phyloP scores from a whole-genome alignment of 2,113 vertebrate genomes.

The Gymnarchus niloticus region DNA sequence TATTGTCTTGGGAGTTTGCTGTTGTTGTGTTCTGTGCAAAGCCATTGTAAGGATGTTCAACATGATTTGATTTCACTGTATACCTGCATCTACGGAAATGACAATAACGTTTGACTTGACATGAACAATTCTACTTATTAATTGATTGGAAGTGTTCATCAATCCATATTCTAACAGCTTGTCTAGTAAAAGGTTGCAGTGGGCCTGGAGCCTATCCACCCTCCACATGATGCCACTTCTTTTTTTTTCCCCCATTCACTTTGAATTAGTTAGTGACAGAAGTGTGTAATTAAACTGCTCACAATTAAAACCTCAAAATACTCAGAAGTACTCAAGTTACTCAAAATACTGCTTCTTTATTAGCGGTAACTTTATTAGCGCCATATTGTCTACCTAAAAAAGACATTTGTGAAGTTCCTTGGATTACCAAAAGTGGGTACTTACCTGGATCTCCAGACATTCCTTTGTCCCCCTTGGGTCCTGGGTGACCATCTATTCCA shows the following conservation, averaged over 20 bases:
- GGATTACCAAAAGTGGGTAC: neutral
- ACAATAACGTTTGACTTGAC: no score
- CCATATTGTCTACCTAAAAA: neutral
- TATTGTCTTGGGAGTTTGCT: no score
- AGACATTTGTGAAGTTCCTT: neutral
- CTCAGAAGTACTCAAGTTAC: neutral
- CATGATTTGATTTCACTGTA: no score
- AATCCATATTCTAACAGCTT: neutral
- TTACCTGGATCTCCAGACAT: slow-evolving; percentile 30
- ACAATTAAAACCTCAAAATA: neutral
- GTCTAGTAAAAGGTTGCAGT: neutral
- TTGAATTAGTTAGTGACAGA: neutral
- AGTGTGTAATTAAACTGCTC: neutral
- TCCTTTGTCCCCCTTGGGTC: slow-evolving; percentile 25
- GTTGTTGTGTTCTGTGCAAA: no score
- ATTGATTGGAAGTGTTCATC: no score
- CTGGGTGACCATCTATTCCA: neutral
- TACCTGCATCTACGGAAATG: no score
- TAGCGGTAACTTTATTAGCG: neutral
- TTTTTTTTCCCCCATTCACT: neutral
- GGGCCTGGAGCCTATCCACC: neutral
- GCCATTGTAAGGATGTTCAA: no score
- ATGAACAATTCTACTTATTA: no score
- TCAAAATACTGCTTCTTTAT: neutral
- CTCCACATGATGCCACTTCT: neutral